These are phyloP conservation scores for Hoplodrina ambigua DNA, from an alignment of 2,888 invertebrate species.

Conservation along the genomic window DNA sequence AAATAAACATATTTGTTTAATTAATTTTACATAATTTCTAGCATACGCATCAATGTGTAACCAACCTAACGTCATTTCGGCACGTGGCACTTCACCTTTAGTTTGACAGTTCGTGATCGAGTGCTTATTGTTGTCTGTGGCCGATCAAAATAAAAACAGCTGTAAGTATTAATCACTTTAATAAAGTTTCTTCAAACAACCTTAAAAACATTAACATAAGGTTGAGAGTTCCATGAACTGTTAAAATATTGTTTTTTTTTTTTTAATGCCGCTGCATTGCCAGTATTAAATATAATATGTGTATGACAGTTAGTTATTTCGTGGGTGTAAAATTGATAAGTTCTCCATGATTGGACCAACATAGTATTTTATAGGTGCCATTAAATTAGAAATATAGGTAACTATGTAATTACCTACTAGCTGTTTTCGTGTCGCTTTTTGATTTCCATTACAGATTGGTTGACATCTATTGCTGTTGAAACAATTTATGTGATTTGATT, in stretches of 20 bases:
- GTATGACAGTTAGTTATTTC: slow-evolving; percentile 5
- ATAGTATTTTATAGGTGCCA: slow-evolving; percentile 13
- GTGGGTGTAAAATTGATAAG: slow-evolving; percentile 7
- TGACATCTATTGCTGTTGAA: slow-evolving; percentile 18
- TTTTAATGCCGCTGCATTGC: slow-evolving; percentile 1
- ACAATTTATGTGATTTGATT: slow-evolving; percentile 14
- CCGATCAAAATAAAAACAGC: slow-evolving; percentile 49
- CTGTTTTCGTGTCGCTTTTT: background rate
- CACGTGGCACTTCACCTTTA: slow-evolving; percentile 67
- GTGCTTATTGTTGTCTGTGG: slow-evolving; percentile 75
- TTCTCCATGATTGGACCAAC: slow-evolving; percentile 11
- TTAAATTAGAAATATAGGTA: slow-evolving; percentile 31
- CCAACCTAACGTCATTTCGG: slow-evolving; percentile 47
- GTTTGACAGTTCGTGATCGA: slow-evolving; percentile 83
- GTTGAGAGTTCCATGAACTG: slow-evolving; percentile 4
- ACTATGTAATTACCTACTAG: background rate
- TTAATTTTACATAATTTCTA: background rate
- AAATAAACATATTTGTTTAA: too few species aligned
- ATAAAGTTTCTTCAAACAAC: slow-evolving; percentile 1
- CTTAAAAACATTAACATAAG: background rate
- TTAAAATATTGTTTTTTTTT: background rate
- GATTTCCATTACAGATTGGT: slow-evolving; percentile 33
- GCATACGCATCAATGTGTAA: slow-evolving; percentile 28
- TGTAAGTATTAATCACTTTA: slow-evolving; percentile 42
- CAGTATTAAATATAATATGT: background rate